Evolutionary conservation across 2,797 vertebrate species (phyloP), one percentile per base, ranked within the genome.

Genomic region (Poecilia gillii): DNA sequence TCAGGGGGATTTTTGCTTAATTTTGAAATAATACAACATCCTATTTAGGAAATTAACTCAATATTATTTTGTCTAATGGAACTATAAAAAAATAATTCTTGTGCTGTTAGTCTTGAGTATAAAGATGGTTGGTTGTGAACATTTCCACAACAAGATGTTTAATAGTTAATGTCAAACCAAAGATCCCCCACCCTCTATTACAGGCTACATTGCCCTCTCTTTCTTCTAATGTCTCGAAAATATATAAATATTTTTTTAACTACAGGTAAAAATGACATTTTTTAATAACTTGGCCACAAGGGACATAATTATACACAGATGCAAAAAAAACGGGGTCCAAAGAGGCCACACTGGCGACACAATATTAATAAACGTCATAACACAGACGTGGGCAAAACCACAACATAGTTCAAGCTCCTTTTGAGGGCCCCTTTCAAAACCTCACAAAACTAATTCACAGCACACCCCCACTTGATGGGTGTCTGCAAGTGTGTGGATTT

Each of bases 321-420:
- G 14, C 68, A 68, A 81, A 62, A n/a, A 20, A 59, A 75, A 51
- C 23, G 70, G 77, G 55, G 20, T 57, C 79, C 82, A 77, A 49
- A n/a, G 49, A 71, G 59, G 51, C 76, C 83, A 85, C 76, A 53
- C 31, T 68, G 8, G 72, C 28, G 6, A 81, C 73, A 77, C 49
- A 64, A 85, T 87, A 89, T 89, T 90, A 93, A 89, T 91, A 85
- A 87, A 91, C 39, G 53, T 85, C 89, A 90, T 74, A 87, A 88
- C 78, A 80, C 81, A 91, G 85, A 90, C 85, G 75, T 72, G 86
- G 79, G 84, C 76, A 79, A 92, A 94, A 90, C 90, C 90, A 90
- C 93, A 92, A 93, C 88, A 88, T 85, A 92, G 87, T 75, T 90
- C 39, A 57, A 84, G 82, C 88, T 85, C 85, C 79, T 82, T 84